A percentile compares a stretch with the other conserved stretches of the same genome.
Conservation (phyloP, 2,888 invertebrate species). For the Mimumesa dahlbomi region DNA sequence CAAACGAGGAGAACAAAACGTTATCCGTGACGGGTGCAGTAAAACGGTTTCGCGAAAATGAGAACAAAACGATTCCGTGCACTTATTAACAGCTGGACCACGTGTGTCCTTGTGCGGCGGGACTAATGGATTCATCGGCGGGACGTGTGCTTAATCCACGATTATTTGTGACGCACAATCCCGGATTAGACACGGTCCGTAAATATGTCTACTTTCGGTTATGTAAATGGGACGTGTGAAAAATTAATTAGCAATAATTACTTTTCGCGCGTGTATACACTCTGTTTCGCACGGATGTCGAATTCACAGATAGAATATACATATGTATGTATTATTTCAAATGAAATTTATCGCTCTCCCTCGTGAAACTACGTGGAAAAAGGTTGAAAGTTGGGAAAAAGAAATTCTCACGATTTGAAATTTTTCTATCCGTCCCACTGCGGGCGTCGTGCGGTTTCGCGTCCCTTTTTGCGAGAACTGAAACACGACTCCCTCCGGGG, state of each 20-base stretch:
- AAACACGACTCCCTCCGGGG: slow-evolving; percentile 66
- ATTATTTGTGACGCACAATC: slow-evolving; percentile 37
- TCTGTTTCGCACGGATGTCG: too few species aligned
- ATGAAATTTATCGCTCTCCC: too few species aligned
- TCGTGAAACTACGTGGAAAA: too few species aligned
- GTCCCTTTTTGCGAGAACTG: slow-evolving; percentile 67
- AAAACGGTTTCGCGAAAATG: slow-evolving; percentile 55
- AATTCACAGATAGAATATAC: too few species aligned
- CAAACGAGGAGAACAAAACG: slow-evolving; percentile 51
- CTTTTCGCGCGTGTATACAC: too few species aligned
- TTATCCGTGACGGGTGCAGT: slow-evolving; percentile 34
- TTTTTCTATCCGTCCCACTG: slow-evolving; percentile 26
- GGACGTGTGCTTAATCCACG: slow-evolving; percentile 54
- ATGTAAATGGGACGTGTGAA: background rate
- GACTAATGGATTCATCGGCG: slow-evolving; percentile 41
- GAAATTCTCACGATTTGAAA: slow-evolving; percentile 53
- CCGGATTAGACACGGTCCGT: slow-evolving; percentile 13
- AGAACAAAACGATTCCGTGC: slow-evolving; percentile 47
- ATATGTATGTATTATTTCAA: too few species aligned
- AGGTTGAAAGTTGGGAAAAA: slow-evolving; percentile 13
- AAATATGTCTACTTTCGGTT: slow-evolving; percentile 18
- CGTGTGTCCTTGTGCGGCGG: slow-evolving; percentile 43
- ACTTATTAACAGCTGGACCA: slow-evolving; percentile 65
- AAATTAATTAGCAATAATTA: too few species aligned
- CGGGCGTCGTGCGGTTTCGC: slow-evolving; percentile 66